Percentiles rank a stretch among this genome's conserved stretches.
Evolutionary conservation across 2,113 vertebrate species (phyloP).

Genomic region (Eonycteris spelaea): DNA sequence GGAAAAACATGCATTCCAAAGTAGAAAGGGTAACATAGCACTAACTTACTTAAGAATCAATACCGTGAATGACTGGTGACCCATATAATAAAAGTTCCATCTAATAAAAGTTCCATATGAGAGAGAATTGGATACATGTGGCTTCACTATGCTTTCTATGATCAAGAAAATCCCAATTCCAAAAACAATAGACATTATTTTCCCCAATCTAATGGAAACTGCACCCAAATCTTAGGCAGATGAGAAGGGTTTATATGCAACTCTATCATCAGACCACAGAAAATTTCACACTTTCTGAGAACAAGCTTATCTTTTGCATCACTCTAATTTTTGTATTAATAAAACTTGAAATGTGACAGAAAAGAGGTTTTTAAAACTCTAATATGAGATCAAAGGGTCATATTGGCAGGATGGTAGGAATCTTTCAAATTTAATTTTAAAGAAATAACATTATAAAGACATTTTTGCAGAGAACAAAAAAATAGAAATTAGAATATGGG

Average conservation of each 20-base stretch:
- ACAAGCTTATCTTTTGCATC: slow-evolving; percentile 53
- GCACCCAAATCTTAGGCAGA: neutral
- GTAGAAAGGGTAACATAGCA: neutral
- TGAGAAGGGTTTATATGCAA: neutral
- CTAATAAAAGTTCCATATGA: neutral
- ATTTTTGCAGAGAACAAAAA: slow-evolving; percentile 46
- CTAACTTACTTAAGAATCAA: neutral
- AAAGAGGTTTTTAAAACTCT: neutral
- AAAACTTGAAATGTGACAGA: slow-evolving; percentile 46
- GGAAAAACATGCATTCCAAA: neutral
- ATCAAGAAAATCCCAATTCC: neutral
- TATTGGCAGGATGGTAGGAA: slow-evolving; percentile 20
- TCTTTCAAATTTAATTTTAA: slow-evolving; percentile 53
- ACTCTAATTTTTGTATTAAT: slow-evolving; percentile 49
- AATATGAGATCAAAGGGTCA: slow-evolving; percentile 33
- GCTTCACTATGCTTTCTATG: neutral
- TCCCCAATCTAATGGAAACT: neutral
- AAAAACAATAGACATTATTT: neutral
- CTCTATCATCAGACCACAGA: neutral
- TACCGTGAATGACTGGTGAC: neutral
- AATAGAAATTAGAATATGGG: neutral
- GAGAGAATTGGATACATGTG: neutral
- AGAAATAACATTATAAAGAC: slow-evolving; percentile 42
- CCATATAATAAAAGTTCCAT: neutral
- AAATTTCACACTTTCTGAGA: slow-evolving; percentile 31